Conservation (phyloP, 2,888 invertebrate species). For the Drosophila hamatofila region DNA sequence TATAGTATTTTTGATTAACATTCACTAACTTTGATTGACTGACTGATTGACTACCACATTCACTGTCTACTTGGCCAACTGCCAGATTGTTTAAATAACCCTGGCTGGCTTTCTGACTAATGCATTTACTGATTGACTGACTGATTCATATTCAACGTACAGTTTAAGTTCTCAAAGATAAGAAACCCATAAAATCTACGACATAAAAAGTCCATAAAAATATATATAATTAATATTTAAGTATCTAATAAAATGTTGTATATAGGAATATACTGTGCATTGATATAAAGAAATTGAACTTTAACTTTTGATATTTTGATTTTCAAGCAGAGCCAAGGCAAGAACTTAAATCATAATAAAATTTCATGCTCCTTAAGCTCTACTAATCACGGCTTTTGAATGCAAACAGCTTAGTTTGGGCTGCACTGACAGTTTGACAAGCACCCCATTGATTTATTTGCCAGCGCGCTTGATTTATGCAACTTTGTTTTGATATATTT, state of each 20-base stretch:
- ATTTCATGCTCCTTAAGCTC: not conserved
- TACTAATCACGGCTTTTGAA: not conserved
- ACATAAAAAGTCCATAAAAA: slow-evolving; percentile 5
- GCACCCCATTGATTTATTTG: slow-evolving; percentile 41
- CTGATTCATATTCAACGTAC: not conserved
- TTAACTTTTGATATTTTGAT: slow-evolving; percentile 1
- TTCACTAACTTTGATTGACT: too few species aligned
- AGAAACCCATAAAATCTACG: not conserved
- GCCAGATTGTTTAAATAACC: too few species aligned
- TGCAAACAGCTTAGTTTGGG: slow-evolving; percentile 22
- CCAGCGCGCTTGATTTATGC: slow-evolving; percentile 60
- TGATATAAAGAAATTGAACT: not conserved
- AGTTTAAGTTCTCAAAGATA: not conserved
- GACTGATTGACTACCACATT: not conserved
- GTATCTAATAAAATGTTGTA: not conserved
- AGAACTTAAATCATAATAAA: not conserved
- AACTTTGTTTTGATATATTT: slow-evolving; percentile 49
- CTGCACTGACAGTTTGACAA: slow-evolving; percentile 45
- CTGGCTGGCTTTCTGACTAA: not conserved
- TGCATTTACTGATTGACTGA: not conserved
- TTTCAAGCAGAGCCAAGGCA: not conserved
- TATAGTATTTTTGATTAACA: too few species aligned
- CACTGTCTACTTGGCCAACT: too few species aligned
- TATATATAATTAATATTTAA: not conserved
- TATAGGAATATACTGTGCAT: not conserved